A percentile compares a stretch with the other conserved stretches of the same genome.
These are phyloP conservation scores for Sclerodermus sp. DNA, from an alignment of 2,888 invertebrate species.

Conservation along the genomic window DNA sequence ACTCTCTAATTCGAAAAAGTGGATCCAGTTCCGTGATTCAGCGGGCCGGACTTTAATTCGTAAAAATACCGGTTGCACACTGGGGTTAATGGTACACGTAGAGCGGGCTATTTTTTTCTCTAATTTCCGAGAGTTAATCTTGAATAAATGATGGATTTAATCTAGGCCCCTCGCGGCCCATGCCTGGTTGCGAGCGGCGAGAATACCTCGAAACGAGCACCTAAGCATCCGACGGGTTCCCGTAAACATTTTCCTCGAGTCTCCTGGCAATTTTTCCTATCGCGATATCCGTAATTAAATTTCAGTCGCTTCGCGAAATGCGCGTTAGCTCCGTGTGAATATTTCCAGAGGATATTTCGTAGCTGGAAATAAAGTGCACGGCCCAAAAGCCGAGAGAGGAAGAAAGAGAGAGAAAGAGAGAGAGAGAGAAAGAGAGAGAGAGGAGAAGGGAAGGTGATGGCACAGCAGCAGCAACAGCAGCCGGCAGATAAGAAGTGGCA, in stretches of 20 bases:
- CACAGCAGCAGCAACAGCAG: conserved; percentile 11
- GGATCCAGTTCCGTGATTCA: background rate
- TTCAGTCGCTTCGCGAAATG: background rate
- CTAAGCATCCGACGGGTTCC: no score
- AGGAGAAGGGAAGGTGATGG: conserved; percentile 6
- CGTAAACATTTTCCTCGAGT: no score
- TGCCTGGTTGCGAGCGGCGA: no score
- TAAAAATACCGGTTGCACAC: conserved; percentile 5
- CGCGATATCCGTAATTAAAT: conserved; percentile 6
- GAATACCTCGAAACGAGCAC: no score
- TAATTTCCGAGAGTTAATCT: no score
- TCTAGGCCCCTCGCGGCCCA: no score
- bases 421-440: background rate
- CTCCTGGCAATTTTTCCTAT: no score
- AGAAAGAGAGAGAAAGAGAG: background rate
- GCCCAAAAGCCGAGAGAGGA: no score
- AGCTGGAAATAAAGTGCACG: no score
- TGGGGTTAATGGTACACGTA: background rate
- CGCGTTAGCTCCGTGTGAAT: conserved; percentile 4
- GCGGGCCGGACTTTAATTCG: no score
- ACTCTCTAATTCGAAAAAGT: background rate
- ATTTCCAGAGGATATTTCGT: conserved; percentile 10
- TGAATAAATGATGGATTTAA: no score
- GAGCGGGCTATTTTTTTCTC: no score
- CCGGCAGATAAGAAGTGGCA: conserved; percentile 32